Percentiles rank a stretch among this genome's conserved stretches.
These are phyloP conservation scores for Enteromius argenteus DNA, from an alignment of 2,797 vertebrate genomes.

Conservation along the genomic window DNA sequence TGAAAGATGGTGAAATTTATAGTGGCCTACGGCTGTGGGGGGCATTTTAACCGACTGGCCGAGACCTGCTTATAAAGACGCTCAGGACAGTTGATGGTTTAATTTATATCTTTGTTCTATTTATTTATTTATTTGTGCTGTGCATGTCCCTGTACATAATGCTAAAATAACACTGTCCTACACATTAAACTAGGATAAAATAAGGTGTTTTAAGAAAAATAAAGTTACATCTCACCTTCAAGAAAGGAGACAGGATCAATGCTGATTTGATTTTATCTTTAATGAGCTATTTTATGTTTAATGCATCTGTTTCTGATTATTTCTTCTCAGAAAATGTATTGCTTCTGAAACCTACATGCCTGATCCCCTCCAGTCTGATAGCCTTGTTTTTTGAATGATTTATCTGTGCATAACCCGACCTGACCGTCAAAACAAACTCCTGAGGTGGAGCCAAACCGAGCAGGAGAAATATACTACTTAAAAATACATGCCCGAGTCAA, in stretches of 20 bases:
- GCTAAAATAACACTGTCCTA: neutral
- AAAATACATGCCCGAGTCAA: constrained; percentile 25
- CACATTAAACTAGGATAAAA: neutral
- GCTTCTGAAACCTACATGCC: neutral
- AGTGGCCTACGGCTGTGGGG: too few relatives aligned
- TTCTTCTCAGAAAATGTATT: neutral
- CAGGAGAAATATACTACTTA: neutral
- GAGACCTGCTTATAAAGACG: neutral
- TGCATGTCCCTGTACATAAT: neutral
- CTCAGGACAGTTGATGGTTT: neutral
- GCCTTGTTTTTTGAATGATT: constrained; percentile 30
- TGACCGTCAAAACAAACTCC: constrained; percentile 19
- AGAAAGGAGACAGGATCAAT: neutral
- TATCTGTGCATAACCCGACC: neutral
- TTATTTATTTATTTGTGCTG: too few relatives aligned
- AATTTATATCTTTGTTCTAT: too few relatives aligned
- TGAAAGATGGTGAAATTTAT: too few relatives aligned
- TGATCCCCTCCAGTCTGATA: neutral
- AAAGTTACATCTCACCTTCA: neutral
- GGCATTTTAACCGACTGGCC: neutral
- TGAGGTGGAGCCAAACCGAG: neutral
- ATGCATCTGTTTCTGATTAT: neutral
- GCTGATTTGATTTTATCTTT: neutral
- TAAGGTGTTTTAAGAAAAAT: neutral
- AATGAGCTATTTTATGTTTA: neutral